Conservation (phyloP, 2,888 invertebrate genomes). For the Drosophila nigricruria region DNA sequence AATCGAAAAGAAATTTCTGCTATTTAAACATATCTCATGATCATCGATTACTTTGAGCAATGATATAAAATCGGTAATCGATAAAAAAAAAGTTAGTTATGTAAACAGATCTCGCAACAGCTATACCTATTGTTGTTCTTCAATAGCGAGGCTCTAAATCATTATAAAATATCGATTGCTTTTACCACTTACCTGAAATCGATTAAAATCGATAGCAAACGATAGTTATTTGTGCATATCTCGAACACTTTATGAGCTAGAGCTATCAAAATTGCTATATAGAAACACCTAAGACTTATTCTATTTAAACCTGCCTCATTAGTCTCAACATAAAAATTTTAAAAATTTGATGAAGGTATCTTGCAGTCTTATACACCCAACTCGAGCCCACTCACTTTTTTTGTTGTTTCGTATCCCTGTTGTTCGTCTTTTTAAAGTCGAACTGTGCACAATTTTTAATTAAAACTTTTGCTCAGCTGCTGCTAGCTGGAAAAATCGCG, state of each 20-base stretch:
- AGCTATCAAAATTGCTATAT: not conserved
- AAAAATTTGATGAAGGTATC: not conserved
- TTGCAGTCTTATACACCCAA: not conserved
- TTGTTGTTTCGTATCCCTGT: not conserved
- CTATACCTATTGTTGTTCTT: too few species aligned
- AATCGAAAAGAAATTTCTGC: not conserved
- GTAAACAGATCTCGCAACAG: too few species aligned
- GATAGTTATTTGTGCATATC: not conserved
- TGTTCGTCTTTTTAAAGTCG: slow-evolving; percentile 13
- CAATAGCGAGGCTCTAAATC: too few species aligned
- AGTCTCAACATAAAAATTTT: not conserved
- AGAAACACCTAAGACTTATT: too few species aligned
- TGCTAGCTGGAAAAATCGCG: slow-evolving; percentile 21
- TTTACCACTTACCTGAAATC: not conserved
- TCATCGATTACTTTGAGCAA: too few species aligned
- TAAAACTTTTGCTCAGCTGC: slow-evolving; percentile 60
- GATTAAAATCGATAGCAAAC: not conserved
- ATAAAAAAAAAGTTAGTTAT: too few species aligned
- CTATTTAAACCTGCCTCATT: too few species aligned
- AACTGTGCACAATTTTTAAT: slow-evolving; percentile 61
- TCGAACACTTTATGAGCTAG: not conserved
- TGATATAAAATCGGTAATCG: too few species aligned
- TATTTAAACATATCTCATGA: too few species aligned
- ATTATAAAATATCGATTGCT: too few species aligned
- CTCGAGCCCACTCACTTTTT: not conserved